These are phyloP conservation scores for Poecilobothrus nobilitatus DNA, from an alignment of 2,888 invertebrate genomes.

Conservation along the genomic window DNA sequence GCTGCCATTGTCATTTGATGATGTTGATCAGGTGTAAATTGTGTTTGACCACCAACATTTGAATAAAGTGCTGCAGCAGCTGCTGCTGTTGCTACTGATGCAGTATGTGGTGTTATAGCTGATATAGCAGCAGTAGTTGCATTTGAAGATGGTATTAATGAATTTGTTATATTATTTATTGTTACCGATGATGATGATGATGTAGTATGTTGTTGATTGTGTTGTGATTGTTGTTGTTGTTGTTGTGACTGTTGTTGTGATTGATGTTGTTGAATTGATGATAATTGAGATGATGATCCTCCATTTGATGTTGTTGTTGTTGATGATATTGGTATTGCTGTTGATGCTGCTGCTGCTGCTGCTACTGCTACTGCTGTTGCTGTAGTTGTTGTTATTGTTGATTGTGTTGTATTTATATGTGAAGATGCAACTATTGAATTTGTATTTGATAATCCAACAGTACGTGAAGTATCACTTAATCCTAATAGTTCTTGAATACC, in stretches of 20 bases:
- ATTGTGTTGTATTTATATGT: background rate
- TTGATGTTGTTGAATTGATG: slow-evolving; percentile 15
- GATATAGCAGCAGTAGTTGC: slow-evolving; percentile 19
- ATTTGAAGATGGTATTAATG: slow-evolving; percentile 26
- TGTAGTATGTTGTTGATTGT: no score
- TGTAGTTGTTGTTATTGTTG: background rate
- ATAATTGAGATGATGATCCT: slow-evolving; percentile 14
- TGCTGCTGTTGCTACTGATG: slow-evolving; percentile 13
- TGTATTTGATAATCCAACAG: slow-evolving; percentile 10
- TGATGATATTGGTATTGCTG: slow-evolving; percentile 18
- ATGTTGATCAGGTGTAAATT: slow-evolving; percentile 33
- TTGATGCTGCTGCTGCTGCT: slow-evolving; percentile 14
- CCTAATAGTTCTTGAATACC: slow-evolving; percentile 44
- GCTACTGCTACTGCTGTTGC: slow-evolving; percentile 16
- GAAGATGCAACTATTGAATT: slow-evolving; percentile 5
- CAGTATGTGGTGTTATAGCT: slow-evolving; percentile 22
- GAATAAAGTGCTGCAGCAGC: slow-evolving; percentile 27
- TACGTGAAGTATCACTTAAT: slow-evolving; percentile 28
- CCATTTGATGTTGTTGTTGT: slow-evolving; percentile 17
- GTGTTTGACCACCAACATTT: slow-evolving; percentile 26
- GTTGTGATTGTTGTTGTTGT: slow-evolving; percentile 24
- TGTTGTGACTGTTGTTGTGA: slow-evolving; percentile 21
- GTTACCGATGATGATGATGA: slow-evolving; percentile 14
- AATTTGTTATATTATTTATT: slow-evolving; percentile 16
- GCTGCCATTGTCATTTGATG: slow-evolving; percentile 47